Percentiles rank a stretch among this genome's conserved stretches.
Evolutionary conservation across 1,140 invertebrate species (phyloP).

Genomic region (Pseudobourletiella spinata): DNA sequence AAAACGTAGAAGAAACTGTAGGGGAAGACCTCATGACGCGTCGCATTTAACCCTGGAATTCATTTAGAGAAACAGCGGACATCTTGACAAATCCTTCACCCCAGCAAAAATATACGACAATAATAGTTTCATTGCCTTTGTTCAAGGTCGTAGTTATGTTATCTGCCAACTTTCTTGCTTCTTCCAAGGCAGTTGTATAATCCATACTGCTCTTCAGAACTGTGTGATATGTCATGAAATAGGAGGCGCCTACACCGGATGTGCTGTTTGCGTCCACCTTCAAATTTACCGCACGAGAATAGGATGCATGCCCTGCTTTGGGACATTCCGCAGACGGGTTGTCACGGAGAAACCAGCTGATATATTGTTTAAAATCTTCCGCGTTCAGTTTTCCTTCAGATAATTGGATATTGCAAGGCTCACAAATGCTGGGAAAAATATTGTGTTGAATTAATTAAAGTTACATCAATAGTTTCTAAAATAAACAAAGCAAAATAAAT

Average conservation of each 20-base stretch:
- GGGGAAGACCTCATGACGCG: conserved; percentile 21
- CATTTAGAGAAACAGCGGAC: too few species aligned
- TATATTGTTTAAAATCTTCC: conserved; percentile 62
- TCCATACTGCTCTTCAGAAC: conserved; percentile 82
- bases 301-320: conserved; percentile 72
- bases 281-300: conserved; percentile 51
- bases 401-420: conserved; percentile 1
- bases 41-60: conserved; percentile 15
- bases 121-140: background rate
- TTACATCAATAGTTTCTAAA: too few species aligned
- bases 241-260: conserved; percentile 55
- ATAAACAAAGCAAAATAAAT: too few species aligned
- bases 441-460: background rate
- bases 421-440: background rate
- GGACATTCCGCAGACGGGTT: conserved; percentile 73
- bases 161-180: conserved; percentile 66
- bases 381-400: conserved; percentile 45
- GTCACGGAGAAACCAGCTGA: conserved; percentile 81
- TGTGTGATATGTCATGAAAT: conserved; percentile 93
- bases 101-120: too few species aligned
- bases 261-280: conserved; percentile 35
- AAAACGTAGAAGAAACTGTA: conserved; percentile 86
- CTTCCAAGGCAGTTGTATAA: conserved; percentile 79
- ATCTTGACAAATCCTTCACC: too few species aligned
- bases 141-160: conserved; percentile 75